Conservation (phyloP, 2,888 invertebrate genomes). For the Rhagophthalmus giganteus region DNA sequence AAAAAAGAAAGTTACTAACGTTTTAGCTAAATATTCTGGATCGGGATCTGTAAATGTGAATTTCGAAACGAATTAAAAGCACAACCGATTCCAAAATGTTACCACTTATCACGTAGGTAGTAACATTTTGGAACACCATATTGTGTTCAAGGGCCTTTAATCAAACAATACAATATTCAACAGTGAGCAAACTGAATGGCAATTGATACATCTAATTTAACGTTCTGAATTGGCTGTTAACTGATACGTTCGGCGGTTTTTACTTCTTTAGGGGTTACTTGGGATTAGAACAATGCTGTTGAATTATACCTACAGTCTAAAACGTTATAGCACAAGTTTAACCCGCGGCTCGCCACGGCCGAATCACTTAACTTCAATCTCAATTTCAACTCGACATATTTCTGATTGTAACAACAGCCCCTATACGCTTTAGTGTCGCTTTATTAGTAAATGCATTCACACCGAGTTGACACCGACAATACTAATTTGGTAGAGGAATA, state of each 20-base stretch:
- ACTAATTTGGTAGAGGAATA: conserved; percentile 51
- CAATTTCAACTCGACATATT: conserved; percentile 33
- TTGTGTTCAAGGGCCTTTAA: conserved; percentile 1
- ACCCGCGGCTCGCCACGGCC: conserved; percentile 8
- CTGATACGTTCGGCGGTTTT: conserved; percentile 12
- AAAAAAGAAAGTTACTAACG: too few species aligned
- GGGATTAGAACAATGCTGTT: conserved; percentile 11
- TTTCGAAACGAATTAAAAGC: too few species aligned
- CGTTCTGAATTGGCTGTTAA: conserved; percentile 17
- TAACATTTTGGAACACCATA: too few species aligned
- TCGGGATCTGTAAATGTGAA: too few species aligned
- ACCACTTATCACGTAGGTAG: too few species aligned
- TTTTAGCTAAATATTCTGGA: too few species aligned
- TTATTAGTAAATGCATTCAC: conserved; percentile 52
- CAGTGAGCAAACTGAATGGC: conserved; percentile 2
- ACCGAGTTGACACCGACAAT: conserved; percentile 51
- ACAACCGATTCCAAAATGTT: too few species aligned
- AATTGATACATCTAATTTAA: conserved; percentile 22
- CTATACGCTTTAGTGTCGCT: conserved; percentile 48
- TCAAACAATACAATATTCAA: conserved; percentile 2
- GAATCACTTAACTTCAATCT: conserved; percentile 27
- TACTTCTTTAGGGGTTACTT: conserved; percentile 6
- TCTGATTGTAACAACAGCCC: conserved; percentile 31
- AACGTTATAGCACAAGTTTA: conserved; percentile 15
- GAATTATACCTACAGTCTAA: conserved; percentile 7